Evolutionary conservation across 2,888 invertebrate genomes (phyloP).

Genomic region (Allacma fusca): DNA sequence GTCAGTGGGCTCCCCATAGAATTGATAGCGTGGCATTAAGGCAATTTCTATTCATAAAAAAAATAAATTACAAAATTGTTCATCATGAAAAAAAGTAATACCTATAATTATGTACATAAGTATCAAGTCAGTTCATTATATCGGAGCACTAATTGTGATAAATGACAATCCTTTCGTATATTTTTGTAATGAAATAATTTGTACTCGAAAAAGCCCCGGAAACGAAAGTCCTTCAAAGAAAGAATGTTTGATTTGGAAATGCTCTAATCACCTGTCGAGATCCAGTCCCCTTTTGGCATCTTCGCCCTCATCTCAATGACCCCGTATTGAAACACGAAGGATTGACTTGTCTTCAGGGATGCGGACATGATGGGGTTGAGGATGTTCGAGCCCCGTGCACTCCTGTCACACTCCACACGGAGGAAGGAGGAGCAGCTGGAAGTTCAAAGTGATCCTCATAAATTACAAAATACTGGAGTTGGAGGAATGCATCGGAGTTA

Average conservation of each 20-base stretch:
- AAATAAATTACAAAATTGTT: background rate
- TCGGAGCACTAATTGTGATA: no score
- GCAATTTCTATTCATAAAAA: slow-evolving; percentile 25
- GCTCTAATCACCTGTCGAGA: slow-evolving; percentile 17
- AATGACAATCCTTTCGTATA: no score
- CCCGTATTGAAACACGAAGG: slow-evolving; percentile 28
- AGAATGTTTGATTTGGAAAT: no score
- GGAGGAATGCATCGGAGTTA: no score
- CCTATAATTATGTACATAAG: no score
- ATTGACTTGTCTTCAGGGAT: slow-evolving; percentile 26
- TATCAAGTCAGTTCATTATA: no score
- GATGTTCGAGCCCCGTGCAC: background rate
- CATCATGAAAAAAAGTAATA: no score
- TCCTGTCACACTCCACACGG: slow-evolving; percentile 8
- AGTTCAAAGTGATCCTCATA: background rate
- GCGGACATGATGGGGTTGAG: slow-evolving; percentile 38
- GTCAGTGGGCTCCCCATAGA: slow-evolving; percentile 30
- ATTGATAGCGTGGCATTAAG: slow-evolving; percentile 13
- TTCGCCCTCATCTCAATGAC: slow-evolving; percentile 27
- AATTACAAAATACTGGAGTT: no score
- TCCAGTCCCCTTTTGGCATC: slow-evolving; percentile 41
- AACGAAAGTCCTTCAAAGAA: no score
- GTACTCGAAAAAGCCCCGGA: no score
- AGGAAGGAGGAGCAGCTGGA: slow-evolving; percentile 35
- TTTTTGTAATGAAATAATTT: no score